Base-by-base conservation (phyloP, 2,888 invertebrate genomes). In the Diaphora mendica region DNA sequence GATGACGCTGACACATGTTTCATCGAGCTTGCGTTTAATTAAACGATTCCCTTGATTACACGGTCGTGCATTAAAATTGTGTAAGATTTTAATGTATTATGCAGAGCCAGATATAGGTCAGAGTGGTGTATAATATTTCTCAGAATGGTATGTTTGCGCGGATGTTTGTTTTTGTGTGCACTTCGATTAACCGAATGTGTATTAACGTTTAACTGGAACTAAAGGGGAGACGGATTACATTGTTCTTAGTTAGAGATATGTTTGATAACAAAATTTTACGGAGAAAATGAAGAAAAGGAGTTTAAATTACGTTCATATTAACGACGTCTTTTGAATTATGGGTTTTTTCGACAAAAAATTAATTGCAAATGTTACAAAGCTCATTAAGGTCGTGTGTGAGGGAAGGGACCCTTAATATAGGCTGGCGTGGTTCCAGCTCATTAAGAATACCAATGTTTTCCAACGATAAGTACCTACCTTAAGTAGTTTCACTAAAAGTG, bases 21-120 rank as follows among this genome's bases (percentile, higher is more conserved):
- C 89, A 88, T 89, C 85, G 87, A 77, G 81, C 83, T 86, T 83
- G 84, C 75, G 80, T 85, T 86, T 83, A 85, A 88, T 86, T 83
- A 85, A 88, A 87, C 85, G 85, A 85, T 86, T 85, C 85, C 83
- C 83, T 85, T 80, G 83, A 88, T 91, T 89, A 89, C 89, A 87
- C 83, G 85, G 85, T 83, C 87, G 87, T 80, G 87, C 86, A 89
- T 87, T 82, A 90, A 92, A 91, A 91, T 94, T 93, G 91, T 89
- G 93, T 88, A 94, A 95, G 86, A 88, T 88, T 91, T 91, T 91
- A 89, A 93, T 92, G 90, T 89, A 87, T 88, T 89, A 91, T 92
- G 92, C 92, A 91, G 84, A 86, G 79, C 86, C 84, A 85, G 82
- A 94, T 91, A 93, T 94, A 90, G 95, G 95, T 93, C 92, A 93